Base-by-base conservation (phyloP, 2,797 vertebrate species). In the Sebastes elongatus region DNA sequence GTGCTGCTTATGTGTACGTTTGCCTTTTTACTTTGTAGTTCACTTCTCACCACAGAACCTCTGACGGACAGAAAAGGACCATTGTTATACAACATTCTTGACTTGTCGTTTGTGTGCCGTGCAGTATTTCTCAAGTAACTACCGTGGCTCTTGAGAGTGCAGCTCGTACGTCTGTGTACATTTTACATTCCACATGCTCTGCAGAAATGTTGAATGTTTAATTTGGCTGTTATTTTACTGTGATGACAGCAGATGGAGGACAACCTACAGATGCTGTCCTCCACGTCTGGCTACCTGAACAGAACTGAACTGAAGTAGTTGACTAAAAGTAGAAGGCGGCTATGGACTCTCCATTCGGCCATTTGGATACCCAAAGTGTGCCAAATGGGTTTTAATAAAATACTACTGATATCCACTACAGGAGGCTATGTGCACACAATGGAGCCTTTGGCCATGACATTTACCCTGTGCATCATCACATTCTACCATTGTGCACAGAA, bases 21-120 rank as follows among this genome's bases (percentile, higher is more conserved):
- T 75, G 46, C 25, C 52, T 74, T 82, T 77, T 77, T 55, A 61
- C 59, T 65, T 68, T 84, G 60, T 69, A 63, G 71, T 59, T 75
- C 53, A 56, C 7, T 65, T 66, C 69, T 84, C 71, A 57, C 78
- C 76, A 59, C 74, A 82, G 28, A 28, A 71, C 46, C 59, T 38
- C 10, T 18, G 74, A 22, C 6, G 3, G 73, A 82, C 78, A 83
- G 63, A 79, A 79, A 81, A 84, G 63, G 10, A n/a, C 46, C 76
- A 71, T 80, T 87, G 67, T 83, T 86, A 38, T 59, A 74, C 35
- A 79, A 55, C 74, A 76, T 79, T 77, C 56, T 42, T 46, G 10
- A 55, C 53, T 35, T 25, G 72, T 71, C 33, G 52, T 55, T 66
- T 22, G 3, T 70, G 22, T 68, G 35, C 33, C 10, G 4, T 30